Percentiles rank a stretch among this genome's conserved stretches.
phyloP scores from a whole-genome alignment of 92 coral and sea anemone species.

The Porites lobata region DNA sequence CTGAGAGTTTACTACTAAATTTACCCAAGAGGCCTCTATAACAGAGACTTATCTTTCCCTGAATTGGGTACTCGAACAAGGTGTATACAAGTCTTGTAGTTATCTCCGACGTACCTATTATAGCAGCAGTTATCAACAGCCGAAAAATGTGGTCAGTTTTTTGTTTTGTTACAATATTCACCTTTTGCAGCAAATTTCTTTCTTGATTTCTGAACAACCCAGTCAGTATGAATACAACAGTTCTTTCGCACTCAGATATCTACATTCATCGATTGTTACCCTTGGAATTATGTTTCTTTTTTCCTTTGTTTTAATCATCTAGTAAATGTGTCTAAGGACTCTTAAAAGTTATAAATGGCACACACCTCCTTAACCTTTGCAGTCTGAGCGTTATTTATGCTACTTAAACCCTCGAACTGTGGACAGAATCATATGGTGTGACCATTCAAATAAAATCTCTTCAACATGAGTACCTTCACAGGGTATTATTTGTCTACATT shows the following conservation, averaged over 20 bases:
- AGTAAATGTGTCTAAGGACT: background rate
- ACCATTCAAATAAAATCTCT: too few species aligned
- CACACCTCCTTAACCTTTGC: background rate
- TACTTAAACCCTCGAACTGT: too few species aligned
- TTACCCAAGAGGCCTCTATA: background rate
- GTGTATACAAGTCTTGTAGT: slow-evolving; percentile 34
- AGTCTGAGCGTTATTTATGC: too few species aligned
- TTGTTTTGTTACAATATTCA: background rate
- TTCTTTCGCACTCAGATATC: background rate
- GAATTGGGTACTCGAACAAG: background rate
- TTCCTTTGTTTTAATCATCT: background rate
- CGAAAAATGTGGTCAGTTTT: background rate
- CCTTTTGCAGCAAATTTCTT: too few species aligned
- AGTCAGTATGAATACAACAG: background rate
- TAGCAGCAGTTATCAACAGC: too few species aligned
- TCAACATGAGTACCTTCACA: too few species aligned
- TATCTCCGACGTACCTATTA: too few species aligned
- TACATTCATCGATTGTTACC: background rate
- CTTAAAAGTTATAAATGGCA: slow-evolving; percentile 1
- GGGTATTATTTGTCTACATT: too few species aligned
- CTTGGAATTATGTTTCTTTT: background rate
- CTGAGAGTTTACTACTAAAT: background rate
- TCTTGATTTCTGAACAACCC: background rate
- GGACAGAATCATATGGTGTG: too few species aligned
- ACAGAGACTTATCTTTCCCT: background rate